A percentile compares a stretch with the other conserved stretches of the same genome.
Evolutionary conservation across 2,113 vertebrate genomes (phyloP).

Genomic region (Zapornia atra): DNA sequence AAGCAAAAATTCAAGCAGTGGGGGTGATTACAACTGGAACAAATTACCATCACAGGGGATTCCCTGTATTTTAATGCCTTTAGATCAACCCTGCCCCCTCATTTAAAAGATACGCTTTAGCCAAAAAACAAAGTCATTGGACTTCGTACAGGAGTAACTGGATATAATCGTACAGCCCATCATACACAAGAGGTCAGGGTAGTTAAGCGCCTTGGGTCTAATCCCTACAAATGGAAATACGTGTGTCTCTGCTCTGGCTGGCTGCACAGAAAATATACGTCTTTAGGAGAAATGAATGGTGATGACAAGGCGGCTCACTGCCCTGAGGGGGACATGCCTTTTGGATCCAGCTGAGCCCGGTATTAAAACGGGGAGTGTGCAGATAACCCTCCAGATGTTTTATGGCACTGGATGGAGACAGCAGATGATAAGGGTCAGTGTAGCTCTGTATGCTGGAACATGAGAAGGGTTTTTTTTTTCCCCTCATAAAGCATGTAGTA

Average conservation of each 20-base stretch:
- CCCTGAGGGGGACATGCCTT: background rate
- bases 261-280: background rate
- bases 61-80: constrained; percentile 36
- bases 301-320: constrained; percentile 2
- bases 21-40: constrained; percentile 33
- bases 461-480: background rate
- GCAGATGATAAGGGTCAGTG: background rate
- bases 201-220: constrained; percentile 28
- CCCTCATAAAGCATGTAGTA: background rate
- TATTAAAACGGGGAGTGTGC: background rate
- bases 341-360: background rate
- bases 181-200: constrained; percentile 9
- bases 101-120: constrained; percentile 14
- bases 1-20: background rate
- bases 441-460: background rate
- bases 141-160: background rate
- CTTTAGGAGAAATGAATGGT: background rate
- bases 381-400: constrained; percentile 25
- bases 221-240: background rate
- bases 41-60: constrained; percentile 37
- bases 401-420: background rate
- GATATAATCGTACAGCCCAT: background rate
- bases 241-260: background rate
- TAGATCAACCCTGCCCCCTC: constrained; percentile 6
- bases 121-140: constrained; percentile 24